Base-by-base conservation (phyloP, 2,113 vertebrate species). In the Entosphenus tridentatus region DNA sequence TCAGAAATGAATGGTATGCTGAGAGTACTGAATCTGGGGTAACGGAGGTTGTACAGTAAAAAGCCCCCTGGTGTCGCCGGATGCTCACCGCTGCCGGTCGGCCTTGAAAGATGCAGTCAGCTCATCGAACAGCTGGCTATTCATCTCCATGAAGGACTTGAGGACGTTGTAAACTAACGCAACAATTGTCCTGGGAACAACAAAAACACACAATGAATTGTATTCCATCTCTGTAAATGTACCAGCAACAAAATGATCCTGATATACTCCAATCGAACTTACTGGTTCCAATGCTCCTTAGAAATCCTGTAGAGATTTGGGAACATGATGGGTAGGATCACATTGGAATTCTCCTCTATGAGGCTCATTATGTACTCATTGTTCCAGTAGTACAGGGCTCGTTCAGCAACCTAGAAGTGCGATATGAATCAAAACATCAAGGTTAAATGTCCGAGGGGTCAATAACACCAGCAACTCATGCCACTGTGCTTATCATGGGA, bases 131-230 rank as follows among this genome's bases (percentile, higher is more conserved):
- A 92, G 82, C 72, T 86, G 86, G 72, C 86, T 85, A 68, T 92
- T 88, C 87, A 90, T 92, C 81, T 92, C 87, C 88, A 90, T 92
- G 77, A 92, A 90, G 68, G 88, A 89, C 78, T 92, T 89, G 72
- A 92, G 82, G 74, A 92, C 87, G 2, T 89, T 89, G 81, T 89
- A 92, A 81, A 92, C 87, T 73, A 92, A 84, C 71, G 87, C 89
- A 58, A 92, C 87, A 5, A 92, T 92, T 69, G 88, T 89, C 78
- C 88, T 91, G 76, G 21, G 21, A 65, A 16, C n/a, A 14, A 65
- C 7, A n/a, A 65, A n/a, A 65, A 65, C 9, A 65, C 8, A 65
- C 21, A 21, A 65, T 65, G 2, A 65, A 65, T 16, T n/a, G 62
- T 65, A 21, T 16, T 65, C 8, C 8, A 65, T 65, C 62, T 21